These are phyloP conservation scores for Latheticus oryzae DNA, from an alignment of 2,888 invertebrate species.

Conservation along the genomic window DNA sequence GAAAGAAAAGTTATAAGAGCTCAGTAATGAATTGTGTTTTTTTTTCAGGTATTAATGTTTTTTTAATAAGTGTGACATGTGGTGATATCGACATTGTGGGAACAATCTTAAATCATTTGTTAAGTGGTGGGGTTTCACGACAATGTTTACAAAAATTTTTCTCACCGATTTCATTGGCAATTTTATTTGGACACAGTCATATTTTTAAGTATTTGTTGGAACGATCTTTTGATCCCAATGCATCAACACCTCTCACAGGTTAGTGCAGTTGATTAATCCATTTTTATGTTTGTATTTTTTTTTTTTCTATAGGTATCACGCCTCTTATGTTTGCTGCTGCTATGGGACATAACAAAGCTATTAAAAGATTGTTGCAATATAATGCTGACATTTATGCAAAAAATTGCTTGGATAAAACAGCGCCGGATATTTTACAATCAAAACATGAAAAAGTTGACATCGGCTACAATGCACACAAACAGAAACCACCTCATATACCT, in stretches of 20 bases:
- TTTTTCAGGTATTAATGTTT: conserved; percentile 58
- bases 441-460: conserved; percentile 36
- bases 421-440: conserved; percentile 49
- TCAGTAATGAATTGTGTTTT: too few species aligned
- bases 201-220: conserved; percentile 57
- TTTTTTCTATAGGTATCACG: conserved; percentile 54
- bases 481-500: conserved; percentile 12
- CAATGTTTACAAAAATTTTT: conserved; percentile 57
- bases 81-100: conserved; percentile 57
- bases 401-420: conserved; percentile 52
- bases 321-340: conserved; percentile 61
- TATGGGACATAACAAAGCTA: conserved; percentile 52
- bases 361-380: conserved; percentile 49
- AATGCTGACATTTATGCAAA: conserved; percentile 51
- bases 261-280: conserved; percentile 21
- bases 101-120: conserved; percentile 57
- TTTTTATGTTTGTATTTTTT: conserved; percentile 7
- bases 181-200: conserved; percentile 55
- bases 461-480: not conserved
- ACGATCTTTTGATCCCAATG: conserved; percentile 56
- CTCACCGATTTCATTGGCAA: conserved; percentile 58
- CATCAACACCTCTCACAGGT: conserved; percentile 54
- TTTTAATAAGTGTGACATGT: conserved; percentile 57
- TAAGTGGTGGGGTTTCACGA: conserved; percentile 59
- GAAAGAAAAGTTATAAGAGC: too few species aligned